These are phyloP conservation scores for Brienomyrus longianalis DNA, from an alignment of 2,113 vertebrate genomes.

Conservation along the genomic window DNA sequence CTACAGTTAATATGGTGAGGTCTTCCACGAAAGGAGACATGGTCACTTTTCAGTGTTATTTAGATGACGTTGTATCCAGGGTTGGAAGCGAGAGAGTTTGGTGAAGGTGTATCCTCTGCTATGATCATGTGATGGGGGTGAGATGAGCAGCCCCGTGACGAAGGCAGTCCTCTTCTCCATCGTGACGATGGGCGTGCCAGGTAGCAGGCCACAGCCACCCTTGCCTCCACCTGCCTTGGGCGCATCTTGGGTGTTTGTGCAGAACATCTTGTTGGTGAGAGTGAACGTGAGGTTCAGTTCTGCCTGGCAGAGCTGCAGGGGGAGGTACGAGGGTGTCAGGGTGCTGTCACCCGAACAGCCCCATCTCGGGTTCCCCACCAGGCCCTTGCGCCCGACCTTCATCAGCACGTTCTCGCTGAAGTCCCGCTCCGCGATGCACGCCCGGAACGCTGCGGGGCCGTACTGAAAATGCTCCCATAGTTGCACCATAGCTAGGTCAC, in stretches of 20 bases:
- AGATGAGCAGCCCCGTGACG: conserved; percentile 70
- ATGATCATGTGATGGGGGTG: conserved; percentile 32
- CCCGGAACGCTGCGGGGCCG: conserved; percentile 47
- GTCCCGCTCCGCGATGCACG: conserved; percentile 75
- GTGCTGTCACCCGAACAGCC: not conserved
- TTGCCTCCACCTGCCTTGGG: not conserved
- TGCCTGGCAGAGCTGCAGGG: conserved; percentile 57
- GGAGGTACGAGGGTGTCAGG: conserved; percentile 46
- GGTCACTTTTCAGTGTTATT: conserved; percentile 19
- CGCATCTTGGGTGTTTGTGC: conserved; percentile 43
- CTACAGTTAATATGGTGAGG: not conserved
- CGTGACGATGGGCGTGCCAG: conserved; percentile 62
- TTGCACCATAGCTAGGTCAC: conserved; percentile 67
- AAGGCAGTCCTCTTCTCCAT: conserved; percentile 70
- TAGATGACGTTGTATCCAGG: conserved; percentile 60
- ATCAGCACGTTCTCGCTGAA: conserved; percentile 77
- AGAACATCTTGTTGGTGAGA: conserved; percentile 76
- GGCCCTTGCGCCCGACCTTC: conserved; percentile 45
- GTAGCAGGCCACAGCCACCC: not conserved
- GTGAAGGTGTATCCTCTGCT: conserved; percentile 59
- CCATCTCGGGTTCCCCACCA: conserved; percentile 41
- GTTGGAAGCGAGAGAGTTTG: conserved; percentile 70
- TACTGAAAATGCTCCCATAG: conserved; percentile 53
- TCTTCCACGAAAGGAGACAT: not conserved
- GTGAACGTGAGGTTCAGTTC: conserved; percentile 57